Conservation (phyloP, 23 tunicate species). For the Oikopleura dioica region DNA sequence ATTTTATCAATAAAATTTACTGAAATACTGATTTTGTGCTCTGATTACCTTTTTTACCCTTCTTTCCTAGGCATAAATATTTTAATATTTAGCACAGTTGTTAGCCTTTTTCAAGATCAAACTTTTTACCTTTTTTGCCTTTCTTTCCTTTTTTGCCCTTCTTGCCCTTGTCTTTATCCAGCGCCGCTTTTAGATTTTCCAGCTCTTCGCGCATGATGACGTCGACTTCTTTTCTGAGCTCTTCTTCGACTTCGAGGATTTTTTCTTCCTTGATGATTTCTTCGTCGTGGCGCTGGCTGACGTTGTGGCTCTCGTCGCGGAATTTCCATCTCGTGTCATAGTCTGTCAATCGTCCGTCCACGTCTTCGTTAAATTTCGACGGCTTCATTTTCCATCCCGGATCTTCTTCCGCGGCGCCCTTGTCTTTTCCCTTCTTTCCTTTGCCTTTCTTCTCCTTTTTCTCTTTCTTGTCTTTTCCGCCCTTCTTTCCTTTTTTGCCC, state of each 20-base stretch:
- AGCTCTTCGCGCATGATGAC: conserved; percentile 95
- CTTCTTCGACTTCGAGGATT: conserved; percentile 77
- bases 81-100: neutral
- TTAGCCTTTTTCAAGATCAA: neutral
- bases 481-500: conserved; percentile 43
- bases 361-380: conserved; percentile 43
- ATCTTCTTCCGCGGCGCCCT: conserved; percentile 56
- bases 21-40: conserved; percentile 49
- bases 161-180: conserved; percentile 6
- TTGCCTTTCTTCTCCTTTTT: conserved; percentile 97
- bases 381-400: conserved; percentile 95
- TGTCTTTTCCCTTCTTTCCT: conserved; percentile 42
- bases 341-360: conserved; percentile 23
- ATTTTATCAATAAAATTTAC: neutral
- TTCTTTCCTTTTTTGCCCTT: neutral
- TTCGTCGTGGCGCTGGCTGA: conserved; percentile 59
- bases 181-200: conserved; percentile 67
- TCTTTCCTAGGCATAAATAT: neutral
- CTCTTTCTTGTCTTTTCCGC: conserved; percentile 42
- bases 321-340: conserved; percentile 45
- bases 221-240: conserved; percentile 71
- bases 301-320: conserved; percentile 56
- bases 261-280: conserved; percentile 80
- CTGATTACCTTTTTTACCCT: conserved; percentile 90
- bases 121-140: neutral